Percentiles rank a stretch among this genome's conserved stretches.
Evolutionary conservation across 1,140 invertebrate species (phyloP).

Genomic region (Macrosteles quadrilineatus): DNA sequence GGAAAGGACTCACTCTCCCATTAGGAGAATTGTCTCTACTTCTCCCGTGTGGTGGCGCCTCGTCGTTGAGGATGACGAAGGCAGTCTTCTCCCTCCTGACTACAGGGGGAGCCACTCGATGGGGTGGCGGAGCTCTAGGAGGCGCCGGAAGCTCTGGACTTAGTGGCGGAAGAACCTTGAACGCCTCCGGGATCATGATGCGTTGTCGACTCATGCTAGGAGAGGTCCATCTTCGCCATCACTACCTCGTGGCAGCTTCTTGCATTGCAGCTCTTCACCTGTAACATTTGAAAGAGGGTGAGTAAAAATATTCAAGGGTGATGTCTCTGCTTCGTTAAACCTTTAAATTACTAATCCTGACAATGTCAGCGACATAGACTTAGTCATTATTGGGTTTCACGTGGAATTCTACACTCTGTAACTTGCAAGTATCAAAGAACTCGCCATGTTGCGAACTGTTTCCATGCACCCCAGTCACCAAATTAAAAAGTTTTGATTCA

Average conservation of each 20-base stretch:
- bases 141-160: constrained; percentile 30
- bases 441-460: too few relatives aligned
- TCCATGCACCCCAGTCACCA: too few relatives aligned
- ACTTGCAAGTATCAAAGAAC: too few relatives aligned
- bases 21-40: constrained; percentile 45
- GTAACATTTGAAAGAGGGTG: too few relatives aligned
- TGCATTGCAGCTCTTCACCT: background rate
- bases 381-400: too few relatives aligned
- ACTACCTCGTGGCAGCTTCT: background rate
- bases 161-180: constrained; percentile 36
- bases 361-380: too few relatives aligned
- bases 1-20: constrained; percentile 58
- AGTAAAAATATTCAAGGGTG: too few relatives aligned
- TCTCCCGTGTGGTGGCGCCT: constrained; percentile 45
- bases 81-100: constrained; percentile 43
- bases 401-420: too few relatives aligned
- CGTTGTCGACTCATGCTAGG: constrained; percentile 1
- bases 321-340: too few relatives aligned
- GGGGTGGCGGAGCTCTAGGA: constrained; percentile 30
- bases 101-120: constrained; percentile 35
- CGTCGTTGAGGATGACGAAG: constrained; percentile 61
- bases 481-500: too few relatives aligned
- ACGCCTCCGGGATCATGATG: constrained; percentile 31
- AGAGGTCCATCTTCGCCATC: background rate
- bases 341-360: too few relatives aligned